Evolutionary conservation across 2,888 invertebrate genomes (phyloP).

Genomic region (Dicyrtomina minuta): DNA sequence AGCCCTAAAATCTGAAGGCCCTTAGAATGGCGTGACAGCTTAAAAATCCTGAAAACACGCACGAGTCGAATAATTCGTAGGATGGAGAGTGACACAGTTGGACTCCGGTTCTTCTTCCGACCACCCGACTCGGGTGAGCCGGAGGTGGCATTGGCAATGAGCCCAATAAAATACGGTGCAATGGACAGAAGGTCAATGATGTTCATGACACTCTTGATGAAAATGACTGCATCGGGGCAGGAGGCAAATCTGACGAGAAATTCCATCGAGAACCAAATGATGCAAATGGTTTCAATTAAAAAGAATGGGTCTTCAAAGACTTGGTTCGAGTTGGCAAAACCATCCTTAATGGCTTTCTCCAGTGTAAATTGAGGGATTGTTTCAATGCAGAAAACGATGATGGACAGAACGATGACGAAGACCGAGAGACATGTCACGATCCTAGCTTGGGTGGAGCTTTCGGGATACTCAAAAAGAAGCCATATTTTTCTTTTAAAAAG

Average conservation of each 20-base stretch:
- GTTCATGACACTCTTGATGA: constrained; percentile 42
- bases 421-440: constrained; percentile 43
- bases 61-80: constrained; percentile 46
- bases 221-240: constrained; percentile 34
- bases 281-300: constrained; percentile 41
- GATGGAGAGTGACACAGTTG: constrained; percentile 28
- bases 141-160: neutral
- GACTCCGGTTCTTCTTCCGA: neutral
- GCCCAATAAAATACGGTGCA: constrained; percentile 44
- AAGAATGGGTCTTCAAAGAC: constrained; percentile 41
- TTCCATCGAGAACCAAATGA: constrained; percentile 45
- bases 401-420: constrained; percentile 41
- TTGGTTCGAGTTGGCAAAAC: too few relatives aligned
- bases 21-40: constrained; percentile 43
- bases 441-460: constrained; percentile 39
- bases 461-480: constrained; percentile 49
- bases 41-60: constrained; percentile 49
- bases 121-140: neutral
- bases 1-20: constrained; percentile 48
- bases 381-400: constrained; percentile 45
- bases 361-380: constrained; percentile 26
- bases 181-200: constrained; percentile 47
- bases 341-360: neutral
- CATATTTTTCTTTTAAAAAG: constrained; percentile 46
- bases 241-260: constrained; percentile 26